A percentile compares a stretch with the other conserved stretches of the same genome.
phyloP scores from a whole-genome alignment of 2,888 invertebrate species.

The Melitaea athalia region DNA sequence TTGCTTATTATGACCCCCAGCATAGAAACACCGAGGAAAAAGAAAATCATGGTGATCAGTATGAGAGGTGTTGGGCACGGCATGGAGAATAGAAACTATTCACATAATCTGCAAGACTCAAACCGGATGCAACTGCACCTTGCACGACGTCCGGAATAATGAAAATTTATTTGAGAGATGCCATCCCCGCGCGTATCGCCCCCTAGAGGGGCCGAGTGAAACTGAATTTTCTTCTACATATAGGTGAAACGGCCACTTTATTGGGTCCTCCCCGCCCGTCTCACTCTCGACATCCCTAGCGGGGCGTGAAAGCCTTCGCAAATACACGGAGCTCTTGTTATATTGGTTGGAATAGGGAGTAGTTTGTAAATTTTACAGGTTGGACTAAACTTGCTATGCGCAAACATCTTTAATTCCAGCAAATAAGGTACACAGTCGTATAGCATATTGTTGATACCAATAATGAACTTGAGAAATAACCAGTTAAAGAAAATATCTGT shows the following conservation, averaged over 20 bases:
- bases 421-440: constrained; percentile 1
- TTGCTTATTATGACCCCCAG: constrained; percentile 52
- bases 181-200: constrained; percentile 44
- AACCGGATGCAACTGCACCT: constrained; percentile 45
- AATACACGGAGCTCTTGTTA: constrained; percentile 30
- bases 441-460: not conserved
- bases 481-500: not conserved
- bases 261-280: constrained; percentile 29
- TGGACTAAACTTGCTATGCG: not conserved
- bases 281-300: constrained; percentile 19
- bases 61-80: constrained; percentile 50
- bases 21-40: constrained; percentile 55
- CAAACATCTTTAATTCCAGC: not conserved
- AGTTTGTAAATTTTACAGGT: constrained; percentile 1
- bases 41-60: constrained; percentile 59
- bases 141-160: constrained; percentile 38
- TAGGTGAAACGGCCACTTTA: constrained; percentile 32
- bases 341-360: constrained; percentile 9
- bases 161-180: constrained; percentile 37
- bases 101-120: constrained; percentile 43
- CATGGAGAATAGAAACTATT: constrained; percentile 49
- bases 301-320: constrained; percentile 28
- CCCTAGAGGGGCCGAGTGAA: constrained; percentile 46
- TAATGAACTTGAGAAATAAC: constrained; percentile 3
- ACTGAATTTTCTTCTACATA: constrained; percentile 47